phyloP scores from a whole-genome alignment of 2,113 vertebrate species.

The Cygnus atratus region DNA sequence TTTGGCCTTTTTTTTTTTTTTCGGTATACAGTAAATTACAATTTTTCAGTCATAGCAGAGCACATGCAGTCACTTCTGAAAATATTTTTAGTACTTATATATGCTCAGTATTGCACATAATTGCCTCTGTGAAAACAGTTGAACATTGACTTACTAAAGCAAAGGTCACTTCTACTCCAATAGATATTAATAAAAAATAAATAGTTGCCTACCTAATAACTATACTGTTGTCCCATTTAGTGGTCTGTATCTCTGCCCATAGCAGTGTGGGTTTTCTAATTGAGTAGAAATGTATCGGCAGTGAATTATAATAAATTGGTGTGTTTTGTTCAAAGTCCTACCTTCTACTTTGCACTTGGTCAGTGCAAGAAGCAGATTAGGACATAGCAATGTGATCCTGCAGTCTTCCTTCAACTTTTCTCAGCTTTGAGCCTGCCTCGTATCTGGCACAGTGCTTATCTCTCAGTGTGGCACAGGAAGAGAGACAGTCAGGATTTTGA shows the following conservation, averaged over 20 bases:
- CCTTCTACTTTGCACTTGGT: background rate
- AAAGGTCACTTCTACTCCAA: background rate
- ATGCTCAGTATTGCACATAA: background rate
- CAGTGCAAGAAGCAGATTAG: background rate
- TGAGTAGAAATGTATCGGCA: background rate
- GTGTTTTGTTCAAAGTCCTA: background rate
- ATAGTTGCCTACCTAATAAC: background rate
- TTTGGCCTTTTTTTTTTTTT: background rate
- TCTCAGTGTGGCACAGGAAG: background rate
- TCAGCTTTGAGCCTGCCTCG: background rate
- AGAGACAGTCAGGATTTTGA: background rate
- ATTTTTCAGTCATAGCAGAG: background rate
- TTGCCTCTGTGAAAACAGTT: background rate
- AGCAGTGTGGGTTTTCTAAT: background rate
- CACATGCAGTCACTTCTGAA: background rate
- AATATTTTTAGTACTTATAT: background rate
- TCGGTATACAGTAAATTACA: background rate
- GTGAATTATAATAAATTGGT: background rate
- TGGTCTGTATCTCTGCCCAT: background rate
- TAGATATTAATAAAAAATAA: background rate
- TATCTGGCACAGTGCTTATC: background rate
- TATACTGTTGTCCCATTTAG: accelerated
- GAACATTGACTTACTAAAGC: background rate
- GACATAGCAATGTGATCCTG: background rate
- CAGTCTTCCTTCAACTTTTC: background rate